A percentile compares a stretch with the other conserved stretches of the same genome.
Evolutionary conservation across 2,888 invertebrate genomes (phyloP).

Genomic region (Toxonevra muliebris): DNA sequence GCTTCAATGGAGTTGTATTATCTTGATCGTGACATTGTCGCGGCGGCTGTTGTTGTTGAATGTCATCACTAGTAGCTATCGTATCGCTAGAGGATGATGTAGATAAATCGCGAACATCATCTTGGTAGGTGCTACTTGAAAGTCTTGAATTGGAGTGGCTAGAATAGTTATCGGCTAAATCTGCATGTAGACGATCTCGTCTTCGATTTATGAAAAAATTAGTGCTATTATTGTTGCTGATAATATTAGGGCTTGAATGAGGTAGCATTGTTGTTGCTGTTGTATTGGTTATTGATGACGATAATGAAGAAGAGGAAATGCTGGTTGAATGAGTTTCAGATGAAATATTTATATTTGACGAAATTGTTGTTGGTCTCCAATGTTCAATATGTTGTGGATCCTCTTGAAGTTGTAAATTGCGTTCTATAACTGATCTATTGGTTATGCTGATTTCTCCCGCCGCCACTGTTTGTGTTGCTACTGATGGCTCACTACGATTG

Average conservation of each 20-base stretch:
- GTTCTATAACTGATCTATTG: not conserved
- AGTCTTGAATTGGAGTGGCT: constrained; percentile 54
- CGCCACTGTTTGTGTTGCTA: constrained; percentile 13
- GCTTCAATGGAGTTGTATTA: constrained; percentile 39
- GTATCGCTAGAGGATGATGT: constrained; percentile 22
- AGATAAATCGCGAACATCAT: constrained; percentile 41
- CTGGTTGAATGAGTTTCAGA: constrained; percentile 38
- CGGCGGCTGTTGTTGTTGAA: constrained; percentile 12
- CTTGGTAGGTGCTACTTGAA: constrained; percentile 49
- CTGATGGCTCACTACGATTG: constrained; percentile 25
- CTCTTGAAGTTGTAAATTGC: constrained; percentile 5
- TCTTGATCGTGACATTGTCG: constrained; percentile 13
- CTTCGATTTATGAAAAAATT: constrained; percentile 32
- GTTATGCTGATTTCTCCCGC: not conserved
- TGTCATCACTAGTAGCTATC: constrained; percentile 8
- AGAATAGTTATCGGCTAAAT: constrained; percentile 48
- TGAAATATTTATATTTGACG: constrained; percentile 33
- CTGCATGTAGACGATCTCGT: constrained; percentile 38
- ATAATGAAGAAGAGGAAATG: constrained; percentile 26
- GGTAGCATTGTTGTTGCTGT: constrained; percentile 27
- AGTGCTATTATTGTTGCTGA: constrained; percentile 26
- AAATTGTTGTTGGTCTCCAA: too few relatives aligned
- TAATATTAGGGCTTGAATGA: not conserved
- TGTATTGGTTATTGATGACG: constrained; percentile 31
- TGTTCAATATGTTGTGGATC: too few relatives aligned